Evolutionary conservation across 92 coral and sea anemone species (phyloP), one percentile per base, ranked within the genome.

Genomic region (Paragorgia papillata): DNA sequence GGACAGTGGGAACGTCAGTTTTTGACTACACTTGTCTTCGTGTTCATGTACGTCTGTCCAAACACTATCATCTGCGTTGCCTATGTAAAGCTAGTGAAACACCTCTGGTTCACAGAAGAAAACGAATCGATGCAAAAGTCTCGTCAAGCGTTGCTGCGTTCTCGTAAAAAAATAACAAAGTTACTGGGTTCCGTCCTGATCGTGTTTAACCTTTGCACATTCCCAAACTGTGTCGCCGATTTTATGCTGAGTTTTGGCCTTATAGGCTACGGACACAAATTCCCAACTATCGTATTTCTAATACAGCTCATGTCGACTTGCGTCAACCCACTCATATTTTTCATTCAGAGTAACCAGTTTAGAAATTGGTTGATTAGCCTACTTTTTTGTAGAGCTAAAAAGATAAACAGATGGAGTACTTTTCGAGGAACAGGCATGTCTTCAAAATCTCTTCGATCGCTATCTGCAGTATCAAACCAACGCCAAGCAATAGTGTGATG

Each of bases 81-180:
- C 20, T 84, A 84, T 61, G 79, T 44, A 0, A 81, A 74, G 32
- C 67, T 84, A 22, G 81, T 84, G 32, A 60, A 59, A 28, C 51
- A 78, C 39, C 78, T 84, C 26, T 84, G 88, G 88, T 57, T 74
- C n/a, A 70, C 75, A 46, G 37, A 78, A 61, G 74, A 55, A 41
- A 57, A 74, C 44, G 28, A 80, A 24, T 31, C 40, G 26, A 71
- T 79, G 53, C 59, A 43, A 28, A 58, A 66, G 33, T 50, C 84
- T 37, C 84, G 79, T 30, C 39, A 51, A 55, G 83, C 73, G 20
- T 76, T 79, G 56, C 41, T 79, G 74, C 81, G 82, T 46, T 59
- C 84, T 50, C 63, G 88, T 20, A 84, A 79, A 66, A 69, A 46
- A 28, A 77, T 84, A 65, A 84, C 88, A 32, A 84, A 84, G 62